phyloP scores from a whole-genome alignment of 2,113 vertebrate species.

The Epinephelus lanceolatus region DNA sequence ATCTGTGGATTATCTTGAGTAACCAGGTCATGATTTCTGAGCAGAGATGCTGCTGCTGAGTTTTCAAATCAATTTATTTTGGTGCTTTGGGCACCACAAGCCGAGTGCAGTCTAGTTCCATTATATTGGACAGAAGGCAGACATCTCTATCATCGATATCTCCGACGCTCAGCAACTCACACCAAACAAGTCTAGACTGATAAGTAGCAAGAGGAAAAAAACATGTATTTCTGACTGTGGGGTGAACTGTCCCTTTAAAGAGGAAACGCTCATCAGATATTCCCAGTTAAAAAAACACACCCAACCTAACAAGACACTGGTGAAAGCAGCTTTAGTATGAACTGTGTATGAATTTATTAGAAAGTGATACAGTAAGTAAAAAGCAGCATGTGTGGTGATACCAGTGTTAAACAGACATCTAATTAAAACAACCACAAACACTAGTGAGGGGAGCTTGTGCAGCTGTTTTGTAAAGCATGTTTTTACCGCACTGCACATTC shows the following conservation, averaged over 20 bases:
- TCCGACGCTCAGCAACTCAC: too few species aligned
- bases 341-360: background rate
- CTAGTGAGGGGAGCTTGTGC: constrained; percentile 16
- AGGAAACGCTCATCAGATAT: constrained; percentile 14
- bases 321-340: background rate
- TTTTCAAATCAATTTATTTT: too few species aligned
- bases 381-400: background rate
- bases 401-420: constrained; percentile 13
- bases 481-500: constrained; percentile 52
- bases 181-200: too few species aligned
- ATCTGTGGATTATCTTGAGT: too few species aligned
- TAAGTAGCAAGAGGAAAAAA: too few species aligned
- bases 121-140: too few species aligned
- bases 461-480: constrained; percentile 52
- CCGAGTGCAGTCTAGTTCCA: too few species aligned
- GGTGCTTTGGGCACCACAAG: too few species aligned
- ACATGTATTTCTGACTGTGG: too few species aligned
- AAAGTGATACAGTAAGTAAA: background rate
- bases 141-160: too few species aligned
- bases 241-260: background rate
- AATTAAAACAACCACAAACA: constrained; percentile 51
- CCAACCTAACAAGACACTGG: background rate
- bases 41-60: too few species aligned
- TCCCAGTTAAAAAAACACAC: constrained; percentile 6
- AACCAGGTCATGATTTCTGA: too few species aligned